These are phyloP conservation scores for Noctuana brunneofusca DNA, from an alignment of 2,888 invertebrate species.

Conservation along the genomic window DNA sequence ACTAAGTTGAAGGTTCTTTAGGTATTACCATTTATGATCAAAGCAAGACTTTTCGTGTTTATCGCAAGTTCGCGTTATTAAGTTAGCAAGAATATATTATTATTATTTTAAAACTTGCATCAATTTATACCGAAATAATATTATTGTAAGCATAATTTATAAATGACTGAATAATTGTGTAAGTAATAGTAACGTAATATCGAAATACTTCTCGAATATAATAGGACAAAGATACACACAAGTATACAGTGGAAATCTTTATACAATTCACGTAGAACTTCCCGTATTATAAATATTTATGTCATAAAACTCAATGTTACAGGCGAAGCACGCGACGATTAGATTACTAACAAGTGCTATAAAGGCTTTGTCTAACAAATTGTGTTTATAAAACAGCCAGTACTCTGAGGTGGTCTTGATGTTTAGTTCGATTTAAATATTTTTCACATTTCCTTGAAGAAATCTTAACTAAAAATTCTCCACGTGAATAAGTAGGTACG, in stretches of 20 bases:
- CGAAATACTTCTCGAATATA: not conserved
- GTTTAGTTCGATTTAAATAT: not conserved
- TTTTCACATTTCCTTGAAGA: too few relatives aligned
- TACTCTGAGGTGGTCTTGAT: not conserved
- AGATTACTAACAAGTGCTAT: constrained; percentile 19
- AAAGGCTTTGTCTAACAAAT: constrained; percentile 20
- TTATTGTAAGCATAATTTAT: too few relatives aligned
- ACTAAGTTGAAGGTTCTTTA: too few relatives aligned
- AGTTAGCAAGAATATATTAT: too few relatives aligned
- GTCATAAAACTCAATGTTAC: constrained; percentile 28
- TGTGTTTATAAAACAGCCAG: not conserved
- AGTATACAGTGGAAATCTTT: constrained; percentile 17
- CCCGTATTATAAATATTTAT: constrained; percentile 25
- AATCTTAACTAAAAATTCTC: too few relatives aligned
- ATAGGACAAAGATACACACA: not conserved
- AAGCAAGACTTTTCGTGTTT: too few relatives aligned
- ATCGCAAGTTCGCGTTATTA: too few relatives aligned
- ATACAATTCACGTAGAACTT: constrained; percentile 20
- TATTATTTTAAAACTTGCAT: too few relatives aligned
- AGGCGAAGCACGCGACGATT: constrained; percentile 12
- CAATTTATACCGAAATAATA: too few relatives aligned
- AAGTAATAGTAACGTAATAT: not conserved
- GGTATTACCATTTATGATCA: too few relatives aligned
- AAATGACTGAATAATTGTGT: too few relatives aligned
- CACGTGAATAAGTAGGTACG: too few relatives aligned